Evolutionary conservation across 2,113 vertebrate species (phyloP).

Genomic region (Anolis carolinensis): DNA sequence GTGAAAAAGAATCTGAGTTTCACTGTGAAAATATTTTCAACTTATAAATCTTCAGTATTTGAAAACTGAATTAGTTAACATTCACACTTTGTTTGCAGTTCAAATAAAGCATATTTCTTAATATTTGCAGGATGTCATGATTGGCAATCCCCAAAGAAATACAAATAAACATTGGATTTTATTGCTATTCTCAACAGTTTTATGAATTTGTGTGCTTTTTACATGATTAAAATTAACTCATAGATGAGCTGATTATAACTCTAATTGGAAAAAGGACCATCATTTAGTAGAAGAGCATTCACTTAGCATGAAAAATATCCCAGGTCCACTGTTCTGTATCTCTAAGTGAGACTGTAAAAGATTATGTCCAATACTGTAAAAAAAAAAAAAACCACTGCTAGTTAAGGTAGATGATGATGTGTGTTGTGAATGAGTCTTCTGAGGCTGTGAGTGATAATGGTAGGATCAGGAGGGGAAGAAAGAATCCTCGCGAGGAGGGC

Average conservation of each 20-base stretch:
- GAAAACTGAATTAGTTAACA: neutral
- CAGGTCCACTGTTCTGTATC: neutral
- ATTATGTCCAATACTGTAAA: too few relatives aligned
- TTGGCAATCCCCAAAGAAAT: neutral
- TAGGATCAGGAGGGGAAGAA: too few relatives aligned
- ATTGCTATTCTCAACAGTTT: neutral
- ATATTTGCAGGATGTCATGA: neutral
- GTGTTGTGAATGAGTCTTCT: too few relatives aligned
- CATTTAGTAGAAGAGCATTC: neutral
- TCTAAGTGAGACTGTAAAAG: neutral
- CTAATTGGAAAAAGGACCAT: neutral
- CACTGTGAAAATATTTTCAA: neutral
- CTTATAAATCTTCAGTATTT: neutral
- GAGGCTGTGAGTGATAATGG: too few relatives aligned
- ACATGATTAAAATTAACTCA: neutral
- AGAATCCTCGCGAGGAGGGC: too few relatives aligned
- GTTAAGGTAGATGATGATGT: too few relatives aligned
- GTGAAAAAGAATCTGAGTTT: neutral
- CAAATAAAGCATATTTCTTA: constrained; percentile 4
- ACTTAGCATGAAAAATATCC: too few relatives aligned
- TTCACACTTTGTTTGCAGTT: neutral
- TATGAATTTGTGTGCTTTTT: neutral
- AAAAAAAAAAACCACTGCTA: too few relatives aligned
- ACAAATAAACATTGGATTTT: neutral
- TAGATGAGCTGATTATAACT: neutral